phyloP scores from a whole-genome alignment of 2,113 vertebrate species.

The Cheilinus undulatus region DNA sequence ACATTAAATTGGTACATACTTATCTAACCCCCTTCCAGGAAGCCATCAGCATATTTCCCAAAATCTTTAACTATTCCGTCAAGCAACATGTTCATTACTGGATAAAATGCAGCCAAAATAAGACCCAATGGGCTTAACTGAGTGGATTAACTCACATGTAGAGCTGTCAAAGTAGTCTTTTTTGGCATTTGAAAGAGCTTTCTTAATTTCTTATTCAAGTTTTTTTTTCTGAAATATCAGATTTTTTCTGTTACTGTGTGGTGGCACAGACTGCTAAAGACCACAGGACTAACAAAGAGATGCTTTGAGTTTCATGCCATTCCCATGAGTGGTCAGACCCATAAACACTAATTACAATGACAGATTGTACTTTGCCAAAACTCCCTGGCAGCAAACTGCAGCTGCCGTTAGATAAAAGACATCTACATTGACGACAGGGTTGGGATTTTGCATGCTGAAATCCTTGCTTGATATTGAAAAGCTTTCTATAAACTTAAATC shows the following conservation, averaged over 20 bases:
- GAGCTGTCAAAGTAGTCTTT: conserved; percentile 22
- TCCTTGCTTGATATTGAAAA: neutral
- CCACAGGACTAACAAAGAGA: conserved; percentile 54
- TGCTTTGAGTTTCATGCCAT: conserved; percentile 61
- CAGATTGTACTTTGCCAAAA: conserved; percentile 47
- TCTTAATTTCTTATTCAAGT: neutral
- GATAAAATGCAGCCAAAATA: conserved; percentile 20
- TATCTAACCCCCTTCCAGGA: neutral
- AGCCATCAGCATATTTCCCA: conserved; percentile 4
- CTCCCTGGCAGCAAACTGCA: conserved; percentile 42
- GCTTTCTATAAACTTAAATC: too few species aligned
- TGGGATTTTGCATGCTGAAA: neutral
- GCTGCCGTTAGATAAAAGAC: too few species aligned
- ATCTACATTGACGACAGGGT: neutral
- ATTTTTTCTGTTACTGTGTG: conserved; percentile 12
- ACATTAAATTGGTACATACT: neutral
- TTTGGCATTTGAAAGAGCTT: neutral
- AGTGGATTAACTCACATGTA: conserved; percentile 10
- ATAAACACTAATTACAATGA: conserved; percentile 71
- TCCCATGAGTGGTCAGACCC: conserved; percentile 60
- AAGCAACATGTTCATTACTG: conserved; percentile 11
- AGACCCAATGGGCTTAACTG: conserved; percentile 1
- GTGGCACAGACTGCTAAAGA: conserved; percentile 32
- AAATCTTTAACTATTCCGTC: neutral
- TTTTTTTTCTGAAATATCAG: conserved; percentile 14